A percentile compares a stretch with the other conserved stretches of the same genome.
Conservation (phyloP, 2,888 invertebrate genomes). For the Yponomeuta evonymella region DNA sequence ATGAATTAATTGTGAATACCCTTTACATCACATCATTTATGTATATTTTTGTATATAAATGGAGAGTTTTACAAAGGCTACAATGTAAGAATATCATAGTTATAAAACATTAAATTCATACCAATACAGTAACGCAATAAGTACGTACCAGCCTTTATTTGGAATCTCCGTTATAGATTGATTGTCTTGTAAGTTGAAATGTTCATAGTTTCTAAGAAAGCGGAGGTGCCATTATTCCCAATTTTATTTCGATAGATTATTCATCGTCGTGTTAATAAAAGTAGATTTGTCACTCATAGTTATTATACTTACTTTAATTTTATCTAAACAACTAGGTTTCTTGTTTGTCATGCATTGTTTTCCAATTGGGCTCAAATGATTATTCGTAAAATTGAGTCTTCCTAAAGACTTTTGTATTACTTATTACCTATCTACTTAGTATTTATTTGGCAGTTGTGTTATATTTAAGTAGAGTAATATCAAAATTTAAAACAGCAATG, state of each 20-base stretch:
- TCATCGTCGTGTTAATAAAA: not conserved
- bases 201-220: constrained; percentile 58
- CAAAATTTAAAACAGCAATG: constrained; percentile 64
- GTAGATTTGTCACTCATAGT: not conserved
- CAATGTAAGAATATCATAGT: constrained; percentile 63
- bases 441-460: constrained; percentile 42
- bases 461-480: constrained; percentile 46
- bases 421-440: not conserved
- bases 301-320: constrained; percentile 12
- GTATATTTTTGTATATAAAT: constrained; percentile 75
- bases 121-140: constrained; percentile 38
- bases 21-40: constrained; percentile 54
- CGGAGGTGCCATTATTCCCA: constrained; percentile 66
- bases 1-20: constrained; percentile 33
- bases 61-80: constrained; percentile 55
- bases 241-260: constrained; percentile 8
- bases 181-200: constrained; percentile 63
- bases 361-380: constrained; percentile 15
- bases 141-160: constrained; percentile 56
- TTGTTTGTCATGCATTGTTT: too few relatives aligned
- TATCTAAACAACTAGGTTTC: not conserved
- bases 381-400: constrained; percentile 39
- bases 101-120: constrained; percentile 39
- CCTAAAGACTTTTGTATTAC: constrained; percentile 43
- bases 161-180: constrained; percentile 69